phyloP scores from a whole-genome alignment of 2,113 vertebrate species.

The Perca schrenkii region DNA sequence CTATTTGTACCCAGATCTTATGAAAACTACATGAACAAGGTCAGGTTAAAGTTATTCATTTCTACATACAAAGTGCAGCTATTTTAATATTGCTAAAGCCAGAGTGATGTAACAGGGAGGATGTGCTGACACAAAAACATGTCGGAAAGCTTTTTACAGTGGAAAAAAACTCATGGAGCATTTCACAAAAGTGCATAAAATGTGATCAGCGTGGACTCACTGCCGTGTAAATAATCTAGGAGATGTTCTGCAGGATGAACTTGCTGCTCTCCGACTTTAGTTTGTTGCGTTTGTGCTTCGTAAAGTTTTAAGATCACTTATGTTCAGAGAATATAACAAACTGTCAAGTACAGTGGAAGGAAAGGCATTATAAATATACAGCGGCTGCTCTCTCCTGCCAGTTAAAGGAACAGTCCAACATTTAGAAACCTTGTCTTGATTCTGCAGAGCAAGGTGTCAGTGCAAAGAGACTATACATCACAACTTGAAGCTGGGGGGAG shows the following conservation, averaged over 20 bases:
- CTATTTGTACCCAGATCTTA: background rate
- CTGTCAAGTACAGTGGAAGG: constrained; percentile 17
- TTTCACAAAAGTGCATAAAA: constrained; percentile 3
- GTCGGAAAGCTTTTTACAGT: constrained; percentile 32
- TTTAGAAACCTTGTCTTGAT: background rate
- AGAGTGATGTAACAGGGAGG: background rate
- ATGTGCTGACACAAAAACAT: background rate
- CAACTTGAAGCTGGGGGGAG: background rate
- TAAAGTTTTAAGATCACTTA: constrained; percentile 29
- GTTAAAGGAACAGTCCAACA: constrained; percentile 29
- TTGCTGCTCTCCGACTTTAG: background rate
- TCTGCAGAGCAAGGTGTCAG: background rate
- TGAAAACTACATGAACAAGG: background rate
- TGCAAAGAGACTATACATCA: background rate
- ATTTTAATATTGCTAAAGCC: constrained; percentile 36
- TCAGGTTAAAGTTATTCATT: background rate
- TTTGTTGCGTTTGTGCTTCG: constrained; percentile 37
- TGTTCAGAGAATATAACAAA: constrained; percentile 13
- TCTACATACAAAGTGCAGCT: background rate
- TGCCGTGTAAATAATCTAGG: background rate
- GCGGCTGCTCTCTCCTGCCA: background rate
- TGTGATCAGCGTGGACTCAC: background rate
- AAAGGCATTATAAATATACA: constrained; percentile 32
- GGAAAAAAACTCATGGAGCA: background rate
- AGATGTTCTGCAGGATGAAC: background rate